Conservation (phyloP, 1,140 invertebrate genomes). For the Caenorhabditis tropicalis region DNA sequence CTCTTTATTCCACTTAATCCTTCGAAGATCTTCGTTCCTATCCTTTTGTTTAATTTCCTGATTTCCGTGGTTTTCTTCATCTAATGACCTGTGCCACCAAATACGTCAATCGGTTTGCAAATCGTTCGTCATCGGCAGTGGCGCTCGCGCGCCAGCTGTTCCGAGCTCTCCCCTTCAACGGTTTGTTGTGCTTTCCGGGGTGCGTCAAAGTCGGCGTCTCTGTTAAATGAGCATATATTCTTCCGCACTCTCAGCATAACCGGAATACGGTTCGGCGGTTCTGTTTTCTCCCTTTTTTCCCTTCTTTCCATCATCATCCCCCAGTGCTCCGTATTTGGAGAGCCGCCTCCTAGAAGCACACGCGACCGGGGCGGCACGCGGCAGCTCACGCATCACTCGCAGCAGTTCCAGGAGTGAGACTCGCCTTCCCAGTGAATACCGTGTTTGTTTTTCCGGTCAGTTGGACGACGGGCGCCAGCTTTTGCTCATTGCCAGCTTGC, state of each 20-base stretch:
- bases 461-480: slow-evolving; percentile 19
- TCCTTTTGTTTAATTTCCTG: background rate
- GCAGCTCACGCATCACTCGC: slow-evolving; percentile 17
- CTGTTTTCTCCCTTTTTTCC: slow-evolving; percentile 7
- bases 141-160: background rate
- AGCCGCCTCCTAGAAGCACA: slow-evolving; percentile 8
- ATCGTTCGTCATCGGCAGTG: slow-evolving; percentile 25
- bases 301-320: slow-evolving; percentile 15
- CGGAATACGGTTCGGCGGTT: slow-evolving; percentile 18
- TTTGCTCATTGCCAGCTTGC: slow-evolving; percentile 32
- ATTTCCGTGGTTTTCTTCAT: slow-evolving; percentile 6
- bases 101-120: slow-evolving; percentile 41
- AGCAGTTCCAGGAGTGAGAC: slow-evolving; percentile 19
- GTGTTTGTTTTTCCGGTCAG: slow-evolving; percentile 33
- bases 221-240: background rate
- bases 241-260: slow-evolving; percentile 11
- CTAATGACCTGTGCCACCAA: slow-evolving; percentile 21
- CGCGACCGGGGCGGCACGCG: background rate
- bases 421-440: background rate
- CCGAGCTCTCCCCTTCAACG: background rate
- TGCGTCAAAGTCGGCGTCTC: background rate
- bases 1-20: background rate
- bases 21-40: background rate
- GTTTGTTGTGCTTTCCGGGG: slow-evolving; percentile 27
- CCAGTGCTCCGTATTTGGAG: slow-evolving; percentile 21